These are phyloP conservation scores for Fragariocoptes setiger DNA, from an alignment of 1,140 invertebrate genomes.

Conservation along the genomic window DNA sequence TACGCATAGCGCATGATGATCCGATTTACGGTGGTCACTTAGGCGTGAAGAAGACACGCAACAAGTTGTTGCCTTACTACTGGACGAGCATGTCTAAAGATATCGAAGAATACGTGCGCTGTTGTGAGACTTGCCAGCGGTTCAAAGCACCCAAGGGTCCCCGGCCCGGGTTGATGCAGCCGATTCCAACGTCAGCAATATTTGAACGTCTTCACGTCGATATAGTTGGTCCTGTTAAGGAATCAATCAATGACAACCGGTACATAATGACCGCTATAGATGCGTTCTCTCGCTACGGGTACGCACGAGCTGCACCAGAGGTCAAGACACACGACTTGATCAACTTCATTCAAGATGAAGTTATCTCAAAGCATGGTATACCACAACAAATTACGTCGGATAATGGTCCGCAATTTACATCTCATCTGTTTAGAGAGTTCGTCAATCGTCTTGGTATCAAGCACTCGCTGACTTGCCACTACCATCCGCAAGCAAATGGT, in stretches of 20 bases:
- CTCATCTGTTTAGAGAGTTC: slow-evolving; percentile 7
- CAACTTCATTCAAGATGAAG: slow-evolving; percentile 11
- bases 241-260: not conserved
- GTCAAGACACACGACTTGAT: slow-evolving; percentile 14
- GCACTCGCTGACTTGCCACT: slow-evolving; percentile 10
- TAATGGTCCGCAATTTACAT: slow-evolving; percentile 16
- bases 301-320: slow-evolving; percentile 9
- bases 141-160: not conserved
- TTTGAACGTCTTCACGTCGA: slow-evolving; percentile 10
- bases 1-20: not conserved
- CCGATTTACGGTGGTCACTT: not conserved
- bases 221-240: not conserved
- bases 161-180: slow-evolving; percentile 4
- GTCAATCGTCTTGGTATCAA: slow-evolving; percentile 8
- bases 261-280: slow-evolving; percentile 3
- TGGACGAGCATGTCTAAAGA: slow-evolving; percentile 1
- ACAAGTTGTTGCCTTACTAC: not conserved
- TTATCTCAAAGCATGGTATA: slow-evolving; percentile 16
- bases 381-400: slow-evolving; percentile 16
- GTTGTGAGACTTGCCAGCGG: slow-evolving; percentile 3
- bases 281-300: not conserved
- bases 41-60: not conserved
- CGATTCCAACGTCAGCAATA: slow-evolving; percentile 6
- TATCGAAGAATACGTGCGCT: not conserved
- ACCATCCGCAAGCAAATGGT: slow-evolving; percentile 14